Evolutionary conservation across 2,888 invertebrate species (phyloP).

Genomic region (Eupithecia tripunctaria): DNA sequence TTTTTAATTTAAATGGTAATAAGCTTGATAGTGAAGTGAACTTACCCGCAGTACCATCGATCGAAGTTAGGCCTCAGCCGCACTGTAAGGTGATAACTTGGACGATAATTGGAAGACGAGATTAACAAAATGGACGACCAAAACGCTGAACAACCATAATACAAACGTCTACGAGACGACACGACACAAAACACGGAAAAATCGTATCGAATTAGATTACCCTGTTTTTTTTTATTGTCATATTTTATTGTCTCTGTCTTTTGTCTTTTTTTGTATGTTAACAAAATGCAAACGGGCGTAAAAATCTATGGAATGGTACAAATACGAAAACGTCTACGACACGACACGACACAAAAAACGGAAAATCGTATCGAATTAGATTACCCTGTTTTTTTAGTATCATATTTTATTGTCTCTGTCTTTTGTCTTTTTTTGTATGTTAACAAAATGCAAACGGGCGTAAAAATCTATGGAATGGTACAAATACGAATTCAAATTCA

Average conservation of each 20-base stretch:
- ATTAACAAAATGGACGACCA: not conserved
- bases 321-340: no score
- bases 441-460: not conserved
- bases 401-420: no score
- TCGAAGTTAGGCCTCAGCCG: not conserved
- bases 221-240: no score
- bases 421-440: no score
- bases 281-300: not conserved
- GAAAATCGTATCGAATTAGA: no score
- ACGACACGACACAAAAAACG: no score
- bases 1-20: not conserved
- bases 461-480: not conserved
- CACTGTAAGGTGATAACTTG: not conserved
- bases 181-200: no score
- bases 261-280: no score
- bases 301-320: not conserved
- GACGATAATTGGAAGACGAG: not conserved
- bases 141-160: not conserved
- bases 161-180: no score
- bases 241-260: no score
- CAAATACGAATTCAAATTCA: not conserved
- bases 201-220: no score
- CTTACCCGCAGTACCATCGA: slow-evolving; percentile 3
- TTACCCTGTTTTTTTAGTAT: no score
- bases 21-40: not conserved